These are phyloP conservation scores for Myopa tessellatipennis DNA, from an alignment of 2,888 invertebrate species.

Conservation along the genomic window DNA sequence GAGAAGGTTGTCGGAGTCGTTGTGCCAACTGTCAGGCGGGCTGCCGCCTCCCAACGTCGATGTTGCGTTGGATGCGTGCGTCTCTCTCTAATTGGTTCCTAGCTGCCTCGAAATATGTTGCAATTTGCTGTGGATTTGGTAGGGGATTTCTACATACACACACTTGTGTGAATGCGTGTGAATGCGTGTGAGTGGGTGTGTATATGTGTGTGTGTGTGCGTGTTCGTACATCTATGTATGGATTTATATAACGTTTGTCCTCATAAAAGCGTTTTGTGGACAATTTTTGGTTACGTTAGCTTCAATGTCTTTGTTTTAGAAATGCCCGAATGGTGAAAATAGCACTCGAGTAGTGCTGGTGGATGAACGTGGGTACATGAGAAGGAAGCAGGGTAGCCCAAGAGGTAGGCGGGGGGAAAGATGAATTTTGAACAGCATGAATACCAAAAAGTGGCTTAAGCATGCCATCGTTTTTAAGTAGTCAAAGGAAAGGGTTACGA, in stretches of 20 bases:
- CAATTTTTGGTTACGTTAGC: slow-evolving; percentile 23
- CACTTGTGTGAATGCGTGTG: too few species aligned
- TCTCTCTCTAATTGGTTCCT: slow-evolving; percentile 22
- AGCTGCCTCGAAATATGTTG: slow-evolving; percentile 31
- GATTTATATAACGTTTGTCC: background rate
- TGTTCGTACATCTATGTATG: background rate
- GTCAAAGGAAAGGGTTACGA: background rate
- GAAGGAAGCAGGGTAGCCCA: background rate
- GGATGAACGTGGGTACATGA: background rate
- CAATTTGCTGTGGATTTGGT: slow-evolving; percentile 23
- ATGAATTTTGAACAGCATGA: too few species aligned
- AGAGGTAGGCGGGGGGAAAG: too few species aligned
- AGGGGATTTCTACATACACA: background rate
- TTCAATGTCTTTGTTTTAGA: slow-evolving; percentile 1
- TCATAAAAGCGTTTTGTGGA: slow-evolving; percentile 25
- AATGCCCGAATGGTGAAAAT: background rate
- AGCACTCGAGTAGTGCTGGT: background rate
- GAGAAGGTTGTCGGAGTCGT: background rate
- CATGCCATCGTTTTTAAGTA: background rate
- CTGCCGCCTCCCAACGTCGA: background rate
- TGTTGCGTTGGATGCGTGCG: background rate
- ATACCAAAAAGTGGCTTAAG: background rate
- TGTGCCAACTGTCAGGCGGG: background rate
- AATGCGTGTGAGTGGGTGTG: background rate
- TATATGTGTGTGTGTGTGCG: background rate